Conservation (phyloP, 2,797 vertebrate genomes). For the Mionectes olivaceus region DNA sequence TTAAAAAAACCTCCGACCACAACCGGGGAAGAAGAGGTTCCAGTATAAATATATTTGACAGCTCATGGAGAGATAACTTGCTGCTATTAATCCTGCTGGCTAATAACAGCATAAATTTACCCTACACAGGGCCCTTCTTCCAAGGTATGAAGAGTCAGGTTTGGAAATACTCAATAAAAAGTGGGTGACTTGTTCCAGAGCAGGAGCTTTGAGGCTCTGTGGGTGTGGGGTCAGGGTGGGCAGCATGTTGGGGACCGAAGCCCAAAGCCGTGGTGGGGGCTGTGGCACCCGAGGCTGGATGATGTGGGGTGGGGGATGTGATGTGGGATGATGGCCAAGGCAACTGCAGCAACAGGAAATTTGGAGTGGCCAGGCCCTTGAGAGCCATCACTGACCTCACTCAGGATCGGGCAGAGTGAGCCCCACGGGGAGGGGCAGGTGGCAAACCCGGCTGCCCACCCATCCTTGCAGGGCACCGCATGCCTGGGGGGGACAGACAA, state of each 20-base stretch:
- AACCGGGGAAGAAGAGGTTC: not conserved
- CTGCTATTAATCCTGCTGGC: not conserved
- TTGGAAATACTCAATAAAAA: not conserved
- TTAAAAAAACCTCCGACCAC: not conserved
- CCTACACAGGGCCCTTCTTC: not conserved
- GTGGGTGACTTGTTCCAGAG: not conserved
- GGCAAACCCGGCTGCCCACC: not conserved
- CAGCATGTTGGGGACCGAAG: not conserved
- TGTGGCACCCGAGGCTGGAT: fast-evolving
- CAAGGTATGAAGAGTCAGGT: not conserved
- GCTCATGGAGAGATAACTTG: not conserved
- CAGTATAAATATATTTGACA: not conserved
- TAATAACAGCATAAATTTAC: not conserved
- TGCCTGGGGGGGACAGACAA: fast-evolving
- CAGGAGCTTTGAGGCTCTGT: not conserved
- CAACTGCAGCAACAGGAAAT: fast-evolving
- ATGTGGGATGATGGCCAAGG: not conserved
- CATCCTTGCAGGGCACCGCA: fast-evolving
- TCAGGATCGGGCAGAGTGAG: not conserved
- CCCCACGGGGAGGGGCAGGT: fast-evolving
- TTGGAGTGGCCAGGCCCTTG: fast-evolving
- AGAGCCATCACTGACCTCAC: not conserved
- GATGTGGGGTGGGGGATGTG: not conserved
- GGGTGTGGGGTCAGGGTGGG: not conserved
- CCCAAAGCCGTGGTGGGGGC: fast-evolving